These are phyloP conservation scores for Anguilla marmorata DNA, from an alignment of 2,797 vertebrate species.

Conservation along the genomic window DNA sequence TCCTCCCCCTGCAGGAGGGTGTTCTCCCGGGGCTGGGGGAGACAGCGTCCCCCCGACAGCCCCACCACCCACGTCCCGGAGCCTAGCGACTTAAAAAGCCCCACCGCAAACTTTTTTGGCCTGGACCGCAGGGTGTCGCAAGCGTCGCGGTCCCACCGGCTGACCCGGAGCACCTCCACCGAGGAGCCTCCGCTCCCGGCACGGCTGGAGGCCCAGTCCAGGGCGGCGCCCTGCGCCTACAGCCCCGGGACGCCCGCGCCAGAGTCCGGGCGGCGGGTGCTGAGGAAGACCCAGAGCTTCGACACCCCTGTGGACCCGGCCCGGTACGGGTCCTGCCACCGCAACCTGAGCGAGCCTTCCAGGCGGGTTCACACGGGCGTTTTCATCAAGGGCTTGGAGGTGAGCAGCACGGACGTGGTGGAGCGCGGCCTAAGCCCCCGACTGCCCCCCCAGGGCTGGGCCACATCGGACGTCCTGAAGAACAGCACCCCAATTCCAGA, in stretches of 20 bases:
- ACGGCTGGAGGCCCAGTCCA: constrained; percentile 38
- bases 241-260: constrained; percentile 38
- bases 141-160: constrained; percentile 54
- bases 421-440: constrained; percentile 62
- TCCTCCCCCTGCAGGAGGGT: constrained; percentile 60
- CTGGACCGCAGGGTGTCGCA: constrained; percentile 42
- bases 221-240: constrained; percentile 31
- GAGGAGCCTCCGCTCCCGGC: constrained; percentile 59
- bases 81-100: constrained; percentile 31
- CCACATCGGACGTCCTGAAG: constrained; percentile 35
- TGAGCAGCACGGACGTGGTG: constrained; percentile 75
- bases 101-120: constrained; percentile 26
- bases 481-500: constrained; percentile 52
- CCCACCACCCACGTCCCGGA: constrained; percentile 46
- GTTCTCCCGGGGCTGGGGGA: constrained; percentile 56
- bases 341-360: constrained; percentile 69
- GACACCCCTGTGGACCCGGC: constrained; percentile 69
- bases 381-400: constrained; percentile 82
- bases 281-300: constrained; percentile 88
- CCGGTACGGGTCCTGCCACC: constrained; percentile 64
- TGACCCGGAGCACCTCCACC: constrained; percentile 60
- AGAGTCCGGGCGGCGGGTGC: constrained; percentile 61
- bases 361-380: constrained; percentile 76
- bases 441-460: constrained; percentile 58
- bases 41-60: constrained; percentile 55